Conservation (phyloP, 2,797 vertebrate species). For the Enteromius argenteus region DNA sequence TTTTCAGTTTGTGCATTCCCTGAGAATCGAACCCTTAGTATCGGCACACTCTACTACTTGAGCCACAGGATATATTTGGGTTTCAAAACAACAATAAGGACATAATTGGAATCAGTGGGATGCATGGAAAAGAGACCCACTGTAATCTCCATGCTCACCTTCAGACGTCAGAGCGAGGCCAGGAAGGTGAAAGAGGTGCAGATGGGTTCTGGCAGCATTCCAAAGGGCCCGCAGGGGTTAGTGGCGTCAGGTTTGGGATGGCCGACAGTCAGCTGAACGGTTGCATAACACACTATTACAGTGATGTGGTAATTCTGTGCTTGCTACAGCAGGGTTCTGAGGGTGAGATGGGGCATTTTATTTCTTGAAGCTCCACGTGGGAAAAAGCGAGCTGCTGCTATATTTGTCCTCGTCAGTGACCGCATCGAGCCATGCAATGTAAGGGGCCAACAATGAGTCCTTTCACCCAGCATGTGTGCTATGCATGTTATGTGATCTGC, state of each 20-base stretch:
- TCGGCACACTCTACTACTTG: not conserved
- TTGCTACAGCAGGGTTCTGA: not conserved
- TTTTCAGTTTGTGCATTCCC: not conserved
- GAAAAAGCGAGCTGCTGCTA: not conserved
- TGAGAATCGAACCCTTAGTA: not conserved
- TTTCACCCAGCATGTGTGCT: slow-evolving; percentile 2
- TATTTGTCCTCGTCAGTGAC: not conserved
- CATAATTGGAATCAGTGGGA: not conserved
- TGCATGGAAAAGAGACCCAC: not conserved
- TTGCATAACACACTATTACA: slow-evolving; percentile 26
- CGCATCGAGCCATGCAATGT: not conserved
- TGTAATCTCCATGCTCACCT: not conserved
- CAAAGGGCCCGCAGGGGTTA: not conserved
- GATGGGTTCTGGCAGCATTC: not conserved
- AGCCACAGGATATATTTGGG: not conserved
- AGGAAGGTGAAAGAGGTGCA: not conserved
- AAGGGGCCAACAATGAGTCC: slow-evolving; percentile 7
- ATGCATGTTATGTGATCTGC: not conserved
- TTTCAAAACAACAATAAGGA: not conserved
- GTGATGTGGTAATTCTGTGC: not conserved
- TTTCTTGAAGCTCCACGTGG: not conserved
- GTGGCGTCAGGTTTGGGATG: not conserved
- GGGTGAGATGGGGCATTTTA: not conserved
- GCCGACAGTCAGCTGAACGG: slow-evolving; percentile 35
- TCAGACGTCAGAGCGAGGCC: not conserved